Evolutionary conservation across 2,113 vertebrate species (phyloP), one percentile per base, ranked within the genome.

Genomic region (Albula goreensis): DNA sequence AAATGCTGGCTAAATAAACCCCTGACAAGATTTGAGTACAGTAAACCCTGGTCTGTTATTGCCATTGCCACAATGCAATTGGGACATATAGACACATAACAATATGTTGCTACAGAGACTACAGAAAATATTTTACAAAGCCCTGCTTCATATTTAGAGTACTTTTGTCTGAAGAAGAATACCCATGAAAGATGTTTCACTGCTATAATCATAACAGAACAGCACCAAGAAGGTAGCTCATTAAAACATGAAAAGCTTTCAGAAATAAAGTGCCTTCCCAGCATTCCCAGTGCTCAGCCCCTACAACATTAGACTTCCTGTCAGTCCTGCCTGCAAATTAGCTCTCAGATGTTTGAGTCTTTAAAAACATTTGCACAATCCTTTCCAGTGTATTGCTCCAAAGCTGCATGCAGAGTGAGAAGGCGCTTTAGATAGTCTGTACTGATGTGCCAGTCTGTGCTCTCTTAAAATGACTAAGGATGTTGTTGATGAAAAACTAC

Each of bases 161-260:
- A 3, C 63, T n/a, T 8, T 8, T n/a, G 22, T 4, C 17, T n/a
- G 63, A 70, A n/a, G 63, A 15, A 70, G 15, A 22, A 5, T 6
- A 70, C 63, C 63, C 17, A 70, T 70, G 7, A 70, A 70, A 70
- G 63, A 70, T 22, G 22, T 17, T 70, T 70, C 19, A 70, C 19
- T 70, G 22, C 22, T 70, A n/a, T 70, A 70, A 70, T 70, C 63
- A 70, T 5, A 5, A 22, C 63, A n/a, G 12, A 70, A n/a, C 63
- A n/a, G 63, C n/a, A 17, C 2, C 63, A n/a, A 4, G 17, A n/a
- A 17, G 63, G 12, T n/a, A 70, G 63, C 63, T 70, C 22, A n/a
- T 70, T 70, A 70, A 70, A 70, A 70, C 63, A 70, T 3, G 63
- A 70, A 70, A 70, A n/a, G 63, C 63, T 70, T 70, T 70, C 63